Conservation (phyloP, 2,113 vertebrate genomes). For the Ictidomys tridecemlineatus region DNA sequence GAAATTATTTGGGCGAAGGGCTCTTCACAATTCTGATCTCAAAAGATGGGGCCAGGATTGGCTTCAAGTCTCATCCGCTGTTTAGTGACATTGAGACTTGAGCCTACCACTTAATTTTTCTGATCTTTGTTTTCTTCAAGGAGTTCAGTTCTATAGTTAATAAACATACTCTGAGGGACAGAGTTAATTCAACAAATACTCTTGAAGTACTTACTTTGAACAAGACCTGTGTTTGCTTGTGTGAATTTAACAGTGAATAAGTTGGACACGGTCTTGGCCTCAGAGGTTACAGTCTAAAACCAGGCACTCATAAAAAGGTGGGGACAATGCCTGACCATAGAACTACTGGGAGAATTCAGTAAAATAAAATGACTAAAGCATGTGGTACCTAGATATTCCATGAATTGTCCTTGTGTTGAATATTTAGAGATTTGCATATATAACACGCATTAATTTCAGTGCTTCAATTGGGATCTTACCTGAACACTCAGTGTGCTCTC, state of each 20-base stretch:
- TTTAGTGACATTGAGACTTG: background rate
- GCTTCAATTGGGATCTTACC: background rate
- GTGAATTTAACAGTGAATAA: background rate
- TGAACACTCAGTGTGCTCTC: background rate
- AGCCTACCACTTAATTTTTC: background rate
- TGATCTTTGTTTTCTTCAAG: background rate
- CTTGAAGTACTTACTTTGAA: background rate
- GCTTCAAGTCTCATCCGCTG: background rate
- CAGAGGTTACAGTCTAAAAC: background rate
- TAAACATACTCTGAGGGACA: background rate
- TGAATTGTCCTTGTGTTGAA: background rate
- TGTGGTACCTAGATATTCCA: background rate
- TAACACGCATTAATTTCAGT: background rate
- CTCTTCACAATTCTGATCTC: background rate
- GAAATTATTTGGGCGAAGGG: fast-evolving
- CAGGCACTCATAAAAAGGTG: background rate
- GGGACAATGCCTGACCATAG: background rate
- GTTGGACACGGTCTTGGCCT: background rate
- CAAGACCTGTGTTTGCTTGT: background rate
- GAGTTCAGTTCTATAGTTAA: background rate
- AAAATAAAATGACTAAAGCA: background rate
- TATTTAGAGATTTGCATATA: background rate
- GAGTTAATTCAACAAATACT: background rate
- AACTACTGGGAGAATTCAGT: background rate
- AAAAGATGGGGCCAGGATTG: background rate